Conservation (phyloP, 2,888 invertebrate species). For the Trichopoda pennipes region DNA sequence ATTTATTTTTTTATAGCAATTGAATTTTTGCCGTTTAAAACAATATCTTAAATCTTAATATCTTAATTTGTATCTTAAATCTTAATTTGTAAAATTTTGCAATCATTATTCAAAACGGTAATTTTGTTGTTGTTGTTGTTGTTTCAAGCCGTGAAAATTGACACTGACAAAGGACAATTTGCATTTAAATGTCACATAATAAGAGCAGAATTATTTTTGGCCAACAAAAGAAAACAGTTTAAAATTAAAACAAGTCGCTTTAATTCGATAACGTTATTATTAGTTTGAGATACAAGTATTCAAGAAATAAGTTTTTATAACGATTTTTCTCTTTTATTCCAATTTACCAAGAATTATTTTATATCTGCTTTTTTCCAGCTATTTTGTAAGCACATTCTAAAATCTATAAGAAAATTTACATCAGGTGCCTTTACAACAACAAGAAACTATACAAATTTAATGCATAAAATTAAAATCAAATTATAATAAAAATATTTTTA, state of each 20-base stretch:
- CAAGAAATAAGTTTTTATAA: constrained; percentile 34
- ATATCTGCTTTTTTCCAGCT: constrained; percentile 17
- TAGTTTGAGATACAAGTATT: constrained; percentile 5
- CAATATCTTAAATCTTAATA: neutral
- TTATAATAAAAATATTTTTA: neutral
- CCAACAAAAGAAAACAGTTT: neutral
- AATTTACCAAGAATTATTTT: constrained; percentile 39
- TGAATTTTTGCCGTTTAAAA: no score
- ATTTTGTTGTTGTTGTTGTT: no score
- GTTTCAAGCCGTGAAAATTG: no score
- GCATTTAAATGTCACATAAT: neutral
- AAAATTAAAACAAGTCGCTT: neutral
- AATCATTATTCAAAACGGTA: no score
- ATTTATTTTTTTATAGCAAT: no score
- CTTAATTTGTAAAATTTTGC: no score
- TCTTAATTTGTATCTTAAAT: no score
- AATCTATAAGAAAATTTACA: constrained; percentile 22
- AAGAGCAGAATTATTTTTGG: neutral
- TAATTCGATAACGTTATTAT: neutral
- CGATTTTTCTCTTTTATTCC: constrained; percentile 34
- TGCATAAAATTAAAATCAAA: constrained; percentile 3
- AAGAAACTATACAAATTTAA: neutral
- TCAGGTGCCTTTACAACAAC: constrained; percentile 45
- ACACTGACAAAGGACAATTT: no score
- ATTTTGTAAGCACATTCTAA: constrained; percentile 8